Evolutionary conservation across 2,888 invertebrate species (phyloP).

Genomic region (Oxycera nigricornis): DNA sequence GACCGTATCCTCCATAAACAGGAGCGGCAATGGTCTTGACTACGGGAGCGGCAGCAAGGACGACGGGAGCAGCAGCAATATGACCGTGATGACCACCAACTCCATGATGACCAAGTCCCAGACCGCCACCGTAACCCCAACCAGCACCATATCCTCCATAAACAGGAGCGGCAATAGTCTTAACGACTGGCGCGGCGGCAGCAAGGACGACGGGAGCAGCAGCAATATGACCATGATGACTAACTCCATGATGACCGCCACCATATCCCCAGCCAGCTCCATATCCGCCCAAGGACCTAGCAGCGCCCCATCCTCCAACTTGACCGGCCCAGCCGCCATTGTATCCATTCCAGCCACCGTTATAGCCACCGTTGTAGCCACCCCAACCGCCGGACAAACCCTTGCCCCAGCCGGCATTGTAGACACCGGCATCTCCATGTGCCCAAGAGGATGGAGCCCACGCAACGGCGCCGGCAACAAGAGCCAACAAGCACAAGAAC

Average conservation of each 20-base stretch:
- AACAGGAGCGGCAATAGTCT: not conserved
- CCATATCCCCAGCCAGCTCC: not conserved
- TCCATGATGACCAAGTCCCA: not conserved
- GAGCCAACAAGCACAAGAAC: constrained; percentile 31
- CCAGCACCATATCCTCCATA: not conserved
- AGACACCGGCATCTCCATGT: not conserved
- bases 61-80: not conserved
- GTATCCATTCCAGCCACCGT: not conserved
- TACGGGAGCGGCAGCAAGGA: not conserved
- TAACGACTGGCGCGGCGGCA: not conserved
- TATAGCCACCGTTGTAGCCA: not conserved
- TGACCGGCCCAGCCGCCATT: not conserved
- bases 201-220: not conserved
- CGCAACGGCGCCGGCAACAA: constrained; percentile 18
- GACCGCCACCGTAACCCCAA: not conserved
- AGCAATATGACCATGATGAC: not conserved
- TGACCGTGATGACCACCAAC: too few relatives aligned
- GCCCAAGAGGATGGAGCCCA: not conserved
- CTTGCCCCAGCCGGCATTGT: not conserved
- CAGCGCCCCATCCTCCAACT: not conserved
- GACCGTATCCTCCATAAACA: not conserved
- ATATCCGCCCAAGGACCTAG: not conserved
- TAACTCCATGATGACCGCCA: not conserved
- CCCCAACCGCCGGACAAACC: not conserved
- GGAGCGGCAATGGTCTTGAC: not conserved